A percentile compares a stretch with the other conserved stretches of the same genome.
Conservation (phyloP, 2,888 invertebrate species). For the Scelioninae gen. 2 region DNA sequence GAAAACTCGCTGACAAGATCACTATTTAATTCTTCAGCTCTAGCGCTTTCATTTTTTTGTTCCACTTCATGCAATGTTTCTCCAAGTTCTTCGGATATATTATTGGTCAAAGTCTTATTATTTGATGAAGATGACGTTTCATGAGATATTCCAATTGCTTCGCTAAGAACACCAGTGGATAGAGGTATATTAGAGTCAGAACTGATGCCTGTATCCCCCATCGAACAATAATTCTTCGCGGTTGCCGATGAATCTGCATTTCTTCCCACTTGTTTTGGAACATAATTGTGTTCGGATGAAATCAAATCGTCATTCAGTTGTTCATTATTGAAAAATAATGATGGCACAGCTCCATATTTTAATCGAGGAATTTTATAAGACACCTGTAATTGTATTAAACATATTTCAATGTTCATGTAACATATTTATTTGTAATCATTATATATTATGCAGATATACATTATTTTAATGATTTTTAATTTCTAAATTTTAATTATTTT, state of each 20-base stretch:
- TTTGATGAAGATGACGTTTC: not conserved
- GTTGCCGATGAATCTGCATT: slow-evolving; percentile 4
- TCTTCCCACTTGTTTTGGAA: slow-evolving; percentile 3
- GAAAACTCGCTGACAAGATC: slow-evolving; percentile 17
- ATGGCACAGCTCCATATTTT: slow-evolving; percentile 3
- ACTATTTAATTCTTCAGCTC: slow-evolving; percentile 11
- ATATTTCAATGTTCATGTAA: too few species aligned
- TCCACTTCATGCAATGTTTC: slow-evolving; percentile 17
- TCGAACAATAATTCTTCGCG: too few species aligned
- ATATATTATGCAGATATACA: too few species aligned
- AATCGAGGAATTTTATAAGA: not conserved
- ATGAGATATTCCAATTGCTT: slow-evolving; percentile 8
- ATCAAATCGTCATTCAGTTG: slow-evolving; percentile 14
- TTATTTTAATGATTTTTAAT: not conserved
- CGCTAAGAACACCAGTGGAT: not conserved
- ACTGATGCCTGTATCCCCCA: too few species aligned
- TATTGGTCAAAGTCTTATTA: slow-evolving; percentile 10
- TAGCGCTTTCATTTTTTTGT: slow-evolving; percentile 14
- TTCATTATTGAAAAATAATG: slow-evolving; percentile 6
- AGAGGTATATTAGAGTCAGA: slow-evolving; percentile 9
- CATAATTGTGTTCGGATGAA: slow-evolving; percentile 10
- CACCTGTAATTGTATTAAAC: too few species aligned
- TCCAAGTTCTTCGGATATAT: slow-evolving; percentile 2
- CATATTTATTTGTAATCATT: too few species aligned
- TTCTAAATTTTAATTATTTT: slow-evolving; percentile 10